Conservation (phyloP, 1,140 invertebrate species). For the Meloidogyne hapla region DNA sequence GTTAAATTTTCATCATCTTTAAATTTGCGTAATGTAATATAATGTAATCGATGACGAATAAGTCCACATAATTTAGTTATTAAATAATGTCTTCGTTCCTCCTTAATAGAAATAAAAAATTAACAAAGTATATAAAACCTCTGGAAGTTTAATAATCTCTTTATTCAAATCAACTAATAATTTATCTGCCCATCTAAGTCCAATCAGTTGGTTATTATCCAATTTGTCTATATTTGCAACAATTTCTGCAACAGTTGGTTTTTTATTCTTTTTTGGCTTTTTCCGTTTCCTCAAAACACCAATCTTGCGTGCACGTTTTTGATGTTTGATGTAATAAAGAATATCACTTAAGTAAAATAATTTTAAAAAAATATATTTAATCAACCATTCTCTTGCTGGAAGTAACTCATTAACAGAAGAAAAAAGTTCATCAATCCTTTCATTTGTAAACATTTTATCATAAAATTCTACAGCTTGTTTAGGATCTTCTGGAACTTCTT, state of each 20-base stretch:
- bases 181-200: constrained; percentile 21
- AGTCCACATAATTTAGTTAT: constrained; percentile 5
- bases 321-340: constrained; percentile 8
- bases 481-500: constrained; percentile 22
- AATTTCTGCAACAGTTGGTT: neutral
- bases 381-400: constrained; percentile 6
- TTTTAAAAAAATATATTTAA: neutral
- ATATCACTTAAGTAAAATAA: constrained; percentile 8
- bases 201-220: neutral
- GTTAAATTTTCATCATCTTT: neutral
- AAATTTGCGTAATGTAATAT: neutral
- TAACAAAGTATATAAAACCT: neutral
- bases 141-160: neutral
- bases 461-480: constrained; percentile 16
- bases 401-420: constrained; percentile 21
- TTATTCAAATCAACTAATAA: constrained; percentile 17
- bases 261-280: neutral
- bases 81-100: constrained; percentile 3
- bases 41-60: constrained; percentile 2
- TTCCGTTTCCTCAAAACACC: neutral
- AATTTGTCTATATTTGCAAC: neutral
- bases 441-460: constrained; percentile 23
- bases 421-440: constrained; percentile 21
- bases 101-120: neutral
- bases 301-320: constrained; percentile 2